A percentile compares a stretch with the other conserved stretches of the same genome.
Conservation (phyloP, 2,797 vertebrate genomes). For the Falco biarmicus region DNA sequence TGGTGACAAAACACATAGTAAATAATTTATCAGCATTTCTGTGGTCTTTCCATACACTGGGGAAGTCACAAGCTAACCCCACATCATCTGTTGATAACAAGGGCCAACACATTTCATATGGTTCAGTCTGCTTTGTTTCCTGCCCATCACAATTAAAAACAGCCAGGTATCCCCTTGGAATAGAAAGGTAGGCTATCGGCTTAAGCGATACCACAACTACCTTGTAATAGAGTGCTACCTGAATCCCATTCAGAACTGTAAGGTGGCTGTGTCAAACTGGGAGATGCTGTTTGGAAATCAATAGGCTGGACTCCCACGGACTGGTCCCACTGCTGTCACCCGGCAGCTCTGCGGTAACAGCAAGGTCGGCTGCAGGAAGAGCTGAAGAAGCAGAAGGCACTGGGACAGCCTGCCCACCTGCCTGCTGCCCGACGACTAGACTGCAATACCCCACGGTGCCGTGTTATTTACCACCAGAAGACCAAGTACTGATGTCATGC, state of each 20-base stretch:
- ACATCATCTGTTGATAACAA: not conserved
- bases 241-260: not conserved
- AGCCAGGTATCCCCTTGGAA: not conserved
- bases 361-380: not conserved
- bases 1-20: slow-evolving; percentile 3
- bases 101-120: not conserved
- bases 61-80: not conserved
- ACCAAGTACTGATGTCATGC: not conserved
- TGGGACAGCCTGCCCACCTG: not conserved
- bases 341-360: not conserved
- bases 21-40: not conserved
- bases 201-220: not conserved
- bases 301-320: not conserved
- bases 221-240: not conserved
- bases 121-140: not conserved
- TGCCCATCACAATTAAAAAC: not conserved
- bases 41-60: not conserved
- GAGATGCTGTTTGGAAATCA: not conserved
- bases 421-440: not conserved
- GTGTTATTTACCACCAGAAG: not conserved
- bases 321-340: not conserved
- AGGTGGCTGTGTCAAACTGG: not conserved
- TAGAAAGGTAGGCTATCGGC: not conserved
- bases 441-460: not conserved
- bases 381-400: not conserved